Evolutionary conservation across 1,140 invertebrate genomes (phyloP), one percentile per base, ranked within the genome.

Genomic region (Aphis gossypii): DNA sequence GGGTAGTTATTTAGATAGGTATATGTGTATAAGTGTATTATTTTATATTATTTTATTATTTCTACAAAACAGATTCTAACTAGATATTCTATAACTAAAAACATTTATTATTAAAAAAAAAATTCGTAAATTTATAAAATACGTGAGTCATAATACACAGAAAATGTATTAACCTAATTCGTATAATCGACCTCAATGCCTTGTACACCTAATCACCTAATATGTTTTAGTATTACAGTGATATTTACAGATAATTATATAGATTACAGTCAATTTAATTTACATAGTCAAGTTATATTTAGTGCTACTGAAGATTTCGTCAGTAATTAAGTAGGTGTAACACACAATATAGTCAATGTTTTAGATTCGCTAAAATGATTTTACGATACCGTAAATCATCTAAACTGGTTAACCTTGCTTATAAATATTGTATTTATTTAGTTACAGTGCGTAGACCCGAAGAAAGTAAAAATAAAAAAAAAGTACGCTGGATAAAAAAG

Each of bases 391-490:
- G 41, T 68, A 41, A 56, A 90, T 90, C 38, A 44, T 90, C n/a
- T 82, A 25, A 82, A 76, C 60, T 54, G 20, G 38, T 76, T 76
- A 76, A 30, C 90, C 90, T 92, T 48, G 60, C 60, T 46, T 76
- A 21, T 90, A 23, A 48, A 48, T 68, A 90, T 54, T 38, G 44
- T 48, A 38, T 90, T 76, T 60, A 38, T 90, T 46, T 82, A 35
- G 25, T 46, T 82, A 25, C 51, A 76, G 38, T 90, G 1, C 14
- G 9, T 46, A 76, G 38, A 23, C 60, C 21, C 18, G n/a, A 92
- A 92, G 60, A 82, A 92, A 92, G 60, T 48, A 46, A 82, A 92
- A 76, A 51, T 51, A 51, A 68, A 68, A 30, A 60, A 84, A 86
- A 92, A 90, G 11, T 9, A 30, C 56, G 25, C 9, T 25, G 23